Base-by-base conservation (phyloP, 1,140 invertebrate genomes). In the Homarus americanus region DNA sequence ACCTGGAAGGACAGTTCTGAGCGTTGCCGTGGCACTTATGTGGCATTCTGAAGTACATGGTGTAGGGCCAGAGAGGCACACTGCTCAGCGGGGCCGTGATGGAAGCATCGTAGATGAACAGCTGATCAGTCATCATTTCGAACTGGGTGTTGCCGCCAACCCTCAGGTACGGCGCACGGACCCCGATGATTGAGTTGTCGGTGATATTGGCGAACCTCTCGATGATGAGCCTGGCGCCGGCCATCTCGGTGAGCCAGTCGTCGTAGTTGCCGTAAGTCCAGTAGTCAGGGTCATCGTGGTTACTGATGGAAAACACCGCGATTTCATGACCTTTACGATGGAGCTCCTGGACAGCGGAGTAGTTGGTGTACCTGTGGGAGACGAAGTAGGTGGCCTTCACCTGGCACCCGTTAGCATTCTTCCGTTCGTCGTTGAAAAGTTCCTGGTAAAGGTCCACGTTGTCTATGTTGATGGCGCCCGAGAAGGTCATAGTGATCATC, bases 351-450 rank as follows among this genome's bases (percentile, higher is more conserved):
- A 99, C 96, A 7, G 97, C 97, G 15, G 98, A 98, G 93, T 99
- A 99, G 94, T 99, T 99, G 78, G 97, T 98, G 94, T 98, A 99
- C 94, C 98, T 98, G 95, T 99, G 98, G 0, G 97, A 98, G 0
- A 98, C 97, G 94, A 99, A 99, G 96, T 99, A 99, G 7, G 98
- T 99, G 91, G 97, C 95, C 41, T 93, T 93, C 53, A 92, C 69
- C 80, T 98, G 97, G 94, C 98, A 99, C 36, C 98, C 97, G 94
- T 99, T 99, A 28, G 98, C 97, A 94, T 98, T 98, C 93, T 96
- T 96, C 24, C 97, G 95, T 93, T 96, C 96, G 2, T 97, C 97
- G 93, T 97, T 98, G 95, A 98, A 98, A 92, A 98, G 96, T 92
- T 98, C 97, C 73, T 98, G 97, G 94, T 98, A 98, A 72, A 98